Conservation (phyloP, 2,888 invertebrate species). For the Ichneumoninae sp. region DNA sequence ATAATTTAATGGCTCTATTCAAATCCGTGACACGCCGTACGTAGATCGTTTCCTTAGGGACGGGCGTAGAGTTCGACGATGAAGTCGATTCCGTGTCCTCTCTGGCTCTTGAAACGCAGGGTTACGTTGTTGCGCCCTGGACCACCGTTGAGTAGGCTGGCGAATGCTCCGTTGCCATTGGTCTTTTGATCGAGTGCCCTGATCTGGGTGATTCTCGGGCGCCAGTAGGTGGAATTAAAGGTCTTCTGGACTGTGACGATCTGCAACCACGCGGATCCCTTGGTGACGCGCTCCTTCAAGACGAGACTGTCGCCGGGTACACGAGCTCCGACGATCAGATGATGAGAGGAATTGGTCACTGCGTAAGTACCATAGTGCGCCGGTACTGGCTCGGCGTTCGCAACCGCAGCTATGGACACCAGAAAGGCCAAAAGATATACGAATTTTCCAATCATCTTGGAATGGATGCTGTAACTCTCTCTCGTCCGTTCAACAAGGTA, state of each 20-base stretch:
- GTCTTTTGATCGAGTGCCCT: constrained; percentile 82
- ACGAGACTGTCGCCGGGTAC: constrained; percentile 72
- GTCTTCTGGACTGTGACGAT: constrained; percentile 69
- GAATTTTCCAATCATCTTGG: not conserved
- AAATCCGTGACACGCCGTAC: not conserved
- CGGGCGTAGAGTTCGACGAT: constrained; percentile 83
- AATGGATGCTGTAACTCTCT: not conserved
- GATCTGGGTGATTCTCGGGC: constrained; percentile 80
- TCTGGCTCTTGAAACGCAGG: constrained; percentile 84
- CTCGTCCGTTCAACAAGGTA: not conserved
- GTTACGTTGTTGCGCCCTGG: constrained; percentile 80
- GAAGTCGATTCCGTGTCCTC: constrained; percentile 84
- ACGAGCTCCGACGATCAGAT: constrained; percentile 75
- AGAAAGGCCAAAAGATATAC: not conserved
- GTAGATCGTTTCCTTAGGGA: constrained; percentile 1
- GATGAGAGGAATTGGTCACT: constrained; percentile 66
- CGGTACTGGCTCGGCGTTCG: not conserved
- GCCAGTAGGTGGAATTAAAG: constrained; percentile 69
- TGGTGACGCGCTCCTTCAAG: constrained; percentile 69
- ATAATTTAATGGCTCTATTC: not conserved
- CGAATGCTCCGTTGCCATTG: constrained; percentile 85
- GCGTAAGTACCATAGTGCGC: not conserved
- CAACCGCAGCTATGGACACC: not conserved
- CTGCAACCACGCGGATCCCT: constrained; percentile 74
- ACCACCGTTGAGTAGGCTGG: constrained; percentile 82